Conservation (phyloP, 2,888 invertebrate genomes). For the Hoplodrina blanda region DNA sequence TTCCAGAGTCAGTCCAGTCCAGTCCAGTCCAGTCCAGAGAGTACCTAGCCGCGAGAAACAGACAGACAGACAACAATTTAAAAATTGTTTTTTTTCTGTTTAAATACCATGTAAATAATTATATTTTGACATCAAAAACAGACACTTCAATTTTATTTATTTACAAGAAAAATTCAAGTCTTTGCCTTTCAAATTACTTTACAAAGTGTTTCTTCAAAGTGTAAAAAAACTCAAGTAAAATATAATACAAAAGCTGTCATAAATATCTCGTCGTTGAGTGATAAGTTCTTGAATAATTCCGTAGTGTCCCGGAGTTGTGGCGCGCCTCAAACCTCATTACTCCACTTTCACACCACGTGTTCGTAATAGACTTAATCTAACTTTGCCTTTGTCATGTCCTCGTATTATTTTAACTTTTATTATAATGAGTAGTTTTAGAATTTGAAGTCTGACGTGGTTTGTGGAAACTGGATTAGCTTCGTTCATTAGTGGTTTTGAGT, state of each 20-base stretch:
- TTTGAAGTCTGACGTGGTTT: conserved; percentile 36
- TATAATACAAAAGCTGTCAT: conserved; percentile 51
- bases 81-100: no score
- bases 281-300: conserved; percentile 66
- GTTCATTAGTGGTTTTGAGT: conserved; percentile 12
- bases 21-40: no score
- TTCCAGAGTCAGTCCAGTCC: no score
- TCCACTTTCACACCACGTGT: conserved; percentile 65
- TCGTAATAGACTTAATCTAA: conserved; percentile 70
- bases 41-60: no score
- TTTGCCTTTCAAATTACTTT: conserved; percentile 24
- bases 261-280: conserved; percentile 58
- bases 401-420: conserved; percentile 63
- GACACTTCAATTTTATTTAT: neutral
- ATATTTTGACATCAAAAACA: no score
- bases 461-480: conserved; percentile 43
- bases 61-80: no score
- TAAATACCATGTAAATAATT: no score
- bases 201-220: conserved; percentile 23
- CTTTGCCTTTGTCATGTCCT: conserved; percentile 65
- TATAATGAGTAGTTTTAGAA: conserved; percentile 57
- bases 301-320: conserved; percentile 43
- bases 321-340: conserved; percentile 66
- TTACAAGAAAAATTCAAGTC: neutral
- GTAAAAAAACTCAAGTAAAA: conserved; percentile 30